phyloP scores from a whole-genome alignment of 2,888 invertebrate species.

The Chloroclystis v-ata region DNA sequence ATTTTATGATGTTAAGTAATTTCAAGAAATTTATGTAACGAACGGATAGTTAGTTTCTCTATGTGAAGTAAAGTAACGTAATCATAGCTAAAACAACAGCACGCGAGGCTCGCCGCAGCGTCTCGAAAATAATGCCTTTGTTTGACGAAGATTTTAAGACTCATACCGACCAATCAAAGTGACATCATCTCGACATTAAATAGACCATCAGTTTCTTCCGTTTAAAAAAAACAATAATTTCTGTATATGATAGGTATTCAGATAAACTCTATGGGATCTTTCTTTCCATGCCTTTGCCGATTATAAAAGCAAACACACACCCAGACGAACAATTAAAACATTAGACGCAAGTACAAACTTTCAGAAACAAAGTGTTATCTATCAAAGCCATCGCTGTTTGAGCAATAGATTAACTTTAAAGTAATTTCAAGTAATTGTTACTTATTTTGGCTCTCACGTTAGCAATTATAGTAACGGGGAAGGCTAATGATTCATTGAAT shows the following conservation, averaged over 20 bases:
- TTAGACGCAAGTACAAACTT: slow-evolving; percentile 33
- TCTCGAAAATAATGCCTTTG: too few relatives aligned
- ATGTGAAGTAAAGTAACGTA: too few relatives aligned
- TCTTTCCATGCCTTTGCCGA: not conserved
- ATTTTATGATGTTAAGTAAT: too few relatives aligned
- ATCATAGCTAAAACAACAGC: too few relatives aligned
- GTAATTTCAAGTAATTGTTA: slow-evolving; percentile 48
- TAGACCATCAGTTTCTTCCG: not conserved
- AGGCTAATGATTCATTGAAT: slow-evolving; percentile 53
- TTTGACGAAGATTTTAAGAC: too few relatives aligned
- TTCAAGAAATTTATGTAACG: too few relatives aligned
- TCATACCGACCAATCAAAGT: not conserved
- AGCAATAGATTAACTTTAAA: slow-evolving; percentile 25
- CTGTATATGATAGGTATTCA: too few relatives aligned
- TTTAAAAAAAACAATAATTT: not conserved
- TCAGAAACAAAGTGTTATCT: slow-evolving; percentile 49
- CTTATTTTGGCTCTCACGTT: slow-evolving; percentile 44
- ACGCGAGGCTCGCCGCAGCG: too few relatives aligned
- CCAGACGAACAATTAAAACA: slow-evolving; percentile 43
- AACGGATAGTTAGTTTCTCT: too few relatives aligned
- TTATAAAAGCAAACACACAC: slow-evolving; percentile 12
- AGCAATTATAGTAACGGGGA: slow-evolving; percentile 51
- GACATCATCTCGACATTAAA: too few relatives aligned
- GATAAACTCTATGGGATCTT: not conserved
- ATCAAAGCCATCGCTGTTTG: slow-evolving; percentile 34